Evolutionary conservation across 2,797 vertebrate genomes (phyloP), one percentile per base, ranked within the genome.

Genomic region (Silurus lanzhouensis): DNA sequence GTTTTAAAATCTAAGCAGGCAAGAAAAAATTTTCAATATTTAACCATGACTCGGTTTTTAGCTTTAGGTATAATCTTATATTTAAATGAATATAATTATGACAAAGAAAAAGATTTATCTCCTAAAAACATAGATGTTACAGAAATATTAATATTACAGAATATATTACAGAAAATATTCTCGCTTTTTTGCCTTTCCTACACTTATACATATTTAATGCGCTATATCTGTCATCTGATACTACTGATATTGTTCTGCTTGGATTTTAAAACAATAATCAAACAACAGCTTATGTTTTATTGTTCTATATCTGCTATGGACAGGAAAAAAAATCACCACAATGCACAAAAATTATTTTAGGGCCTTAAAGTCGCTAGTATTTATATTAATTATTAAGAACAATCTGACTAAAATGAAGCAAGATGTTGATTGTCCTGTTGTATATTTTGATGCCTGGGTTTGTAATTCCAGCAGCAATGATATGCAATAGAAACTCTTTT

Each of bases 351-450:
- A 70, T 6, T 2, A 44, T 20, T 44, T 17, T 10, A 27, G 2
- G 15, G 15, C 27, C 66, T 68, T 1, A 7, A 20, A 38, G 31
- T 70, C 31, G 4, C 38, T 15, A 44, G 70, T 22, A 22, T 72
- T 48, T 2, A 14, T 48, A n/a, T 22, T n/a, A 48, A 48, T 48
- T 13, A 72, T 48, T 14, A 48, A 1, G 84, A 88, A 89, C 92
- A 85, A 87, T 84, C 31, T 27, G 77, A 25, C 27, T 70, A 22
- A 63, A 57, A 44, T 44, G 22, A 83, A 86, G 79, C 38, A 20
- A 74, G n/a, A 68, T 25, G 1, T 3, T 25, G 76, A 67, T 27
- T 46, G 7, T 80, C 77, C 64, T 74, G n/a, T 44, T 57, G 46
- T 22, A 15, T 1, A 1, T 19, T 19, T 55, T 76, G 14, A 52